Evolutionary conservation across 2,888 invertebrate species (phyloP).

Genomic region (Diaphora mendica): DNA sequence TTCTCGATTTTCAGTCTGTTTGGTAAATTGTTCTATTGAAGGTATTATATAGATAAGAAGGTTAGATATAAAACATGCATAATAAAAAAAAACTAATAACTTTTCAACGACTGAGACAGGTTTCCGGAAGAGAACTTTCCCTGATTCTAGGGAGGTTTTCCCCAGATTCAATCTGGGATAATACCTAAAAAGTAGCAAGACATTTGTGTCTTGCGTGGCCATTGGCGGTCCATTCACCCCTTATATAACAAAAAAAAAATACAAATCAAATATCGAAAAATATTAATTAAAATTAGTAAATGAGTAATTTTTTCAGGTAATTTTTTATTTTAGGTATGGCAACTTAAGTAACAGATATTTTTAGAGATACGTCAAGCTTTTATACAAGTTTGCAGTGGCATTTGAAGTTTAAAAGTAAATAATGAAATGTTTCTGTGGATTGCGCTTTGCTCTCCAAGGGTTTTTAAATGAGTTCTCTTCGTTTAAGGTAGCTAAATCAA

Average conservation of each 20-base stretch:
- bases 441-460: background rate
- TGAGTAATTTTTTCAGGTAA: background rate
- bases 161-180: background rate
- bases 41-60: too few relatives aligned
- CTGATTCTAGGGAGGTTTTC: background rate
- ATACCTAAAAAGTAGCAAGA: background rate
- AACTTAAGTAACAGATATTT: slow-evolving; percentile 20
- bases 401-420: slow-evolving; percentile 8
- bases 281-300: too few relatives aligned
- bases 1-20: background rate
- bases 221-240: too few relatives aligned
- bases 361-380: slow-evolving; percentile 17
- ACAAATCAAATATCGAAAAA: too few relatives aligned
- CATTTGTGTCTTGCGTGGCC: background rate
- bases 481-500: background rate
- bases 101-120: background rate
- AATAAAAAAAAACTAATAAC: background rate
- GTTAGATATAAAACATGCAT: background rate
- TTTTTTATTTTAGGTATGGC: background rate
- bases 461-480: background rate
- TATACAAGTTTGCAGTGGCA: slow-evolving; percentile 3
- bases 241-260: too few relatives aligned
- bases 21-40: background rate
- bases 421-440: slow-evolving; percentile 6
- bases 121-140: background rate